Base-by-base conservation (phyloP, 2,797 vertebrate species). In the Halcyon smyrnensis region DNA sequence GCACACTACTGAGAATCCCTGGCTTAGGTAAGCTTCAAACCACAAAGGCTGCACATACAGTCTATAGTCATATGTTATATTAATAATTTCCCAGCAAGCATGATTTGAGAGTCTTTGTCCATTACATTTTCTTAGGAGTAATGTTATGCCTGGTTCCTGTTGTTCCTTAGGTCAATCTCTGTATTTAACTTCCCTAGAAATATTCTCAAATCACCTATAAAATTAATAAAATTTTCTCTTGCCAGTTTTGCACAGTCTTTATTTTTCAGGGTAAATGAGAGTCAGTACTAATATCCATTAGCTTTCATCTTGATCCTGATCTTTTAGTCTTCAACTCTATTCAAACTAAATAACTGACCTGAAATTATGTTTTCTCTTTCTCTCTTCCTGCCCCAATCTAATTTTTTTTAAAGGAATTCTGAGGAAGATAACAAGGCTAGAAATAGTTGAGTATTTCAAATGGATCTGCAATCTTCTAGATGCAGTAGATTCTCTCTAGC, bases 401-500 rank as follows among this genome's bases (percentile, higher is more conserved):
- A 11, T 12, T 32, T 74, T 68, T 53, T 53, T 17, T 10, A 12
- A 18, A 11, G n/a, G 12, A 77, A 57, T 56, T 96, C 25, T 54
- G 54, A 60, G 53, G 64, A 87, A 43, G 73, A 71, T 2, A 71
- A 5, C 64, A 80, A 84, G 39, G 46, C 85, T 89, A 65, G 24
- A 94, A 96, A 79, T 62, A 87, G 73, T 54, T 80, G 67, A 90
- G 48, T 89, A 84, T 94, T 96, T 97, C 54, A 91, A 92, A 93
- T 51, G 23, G 21, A 60, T 95, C 56, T 95, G n/a, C 67, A 94
- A 62, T 70, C 39, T 74, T 15, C 51, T 83, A 88, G 87, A 88
- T 92, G 65, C 19, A 87, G 79, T 53, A 94, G 59, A 95, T 94
- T 93, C 94, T 90, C 67, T 94, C 90, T 59, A 87, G 69, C 67